Percentiles rank a stretch among this genome's conserved stretches.
Evolutionary conservation across 2,888 invertebrate species (phyloP).

Genomic region (Xanthostigma xanthostigma): DNA sequence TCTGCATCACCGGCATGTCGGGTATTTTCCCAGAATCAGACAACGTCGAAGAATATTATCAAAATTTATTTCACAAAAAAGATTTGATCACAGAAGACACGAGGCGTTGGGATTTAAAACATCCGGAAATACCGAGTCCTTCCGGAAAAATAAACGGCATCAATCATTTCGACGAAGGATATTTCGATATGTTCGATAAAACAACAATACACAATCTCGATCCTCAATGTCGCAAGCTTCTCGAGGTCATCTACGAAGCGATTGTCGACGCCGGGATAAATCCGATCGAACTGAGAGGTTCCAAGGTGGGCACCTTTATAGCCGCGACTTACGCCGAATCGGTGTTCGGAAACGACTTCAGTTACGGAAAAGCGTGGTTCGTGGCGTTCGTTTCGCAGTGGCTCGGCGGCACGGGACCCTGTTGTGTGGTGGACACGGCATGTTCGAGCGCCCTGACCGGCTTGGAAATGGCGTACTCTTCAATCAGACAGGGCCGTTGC

Average conservation of each 20-base stretch:
- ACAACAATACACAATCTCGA: slow-evolving; percentile 39
- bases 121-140: slow-evolving; percentile 38
- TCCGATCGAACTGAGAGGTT: slow-evolving; percentile 53
- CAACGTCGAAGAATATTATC: slow-evolving; percentile 51
- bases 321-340: slow-evolving; percentile 66
- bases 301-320: slow-evolving; percentile 65
- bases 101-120: slow-evolving; percentile 57
- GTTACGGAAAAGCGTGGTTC: slow-evolving; percentile 42
- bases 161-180: slow-evolving; percentile 36
- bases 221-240: slow-evolving; percentile 37
- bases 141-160: slow-evolving; percentile 48
- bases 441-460: slow-evolving; percentile 87
- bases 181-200: slow-evolving; percentile 53
- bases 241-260: slow-evolving; percentile 44
- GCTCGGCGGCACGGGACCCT: slow-evolving; percentile 78
- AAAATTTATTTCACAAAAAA: slow-evolving; percentile 58
- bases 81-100: slow-evolving; percentile 74
- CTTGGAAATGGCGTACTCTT: slow-evolving; percentile 63
- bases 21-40: slow-evolving; percentile 67
- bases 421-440: slow-evolving; percentile 79
- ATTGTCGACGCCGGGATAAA: slow-evolving; percentile 48
- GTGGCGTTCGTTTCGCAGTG: slow-evolving; percentile 28
- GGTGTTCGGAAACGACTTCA: slow-evolving; percentile 22
- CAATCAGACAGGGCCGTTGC: slow-evolving; percentile 65
- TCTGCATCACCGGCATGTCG: slow-evolving; percentile 50